Evolutionary conservation across 2,113 vertebrate genomes (phyloP).

Genomic region (Propithecus coquereli): DNA sequence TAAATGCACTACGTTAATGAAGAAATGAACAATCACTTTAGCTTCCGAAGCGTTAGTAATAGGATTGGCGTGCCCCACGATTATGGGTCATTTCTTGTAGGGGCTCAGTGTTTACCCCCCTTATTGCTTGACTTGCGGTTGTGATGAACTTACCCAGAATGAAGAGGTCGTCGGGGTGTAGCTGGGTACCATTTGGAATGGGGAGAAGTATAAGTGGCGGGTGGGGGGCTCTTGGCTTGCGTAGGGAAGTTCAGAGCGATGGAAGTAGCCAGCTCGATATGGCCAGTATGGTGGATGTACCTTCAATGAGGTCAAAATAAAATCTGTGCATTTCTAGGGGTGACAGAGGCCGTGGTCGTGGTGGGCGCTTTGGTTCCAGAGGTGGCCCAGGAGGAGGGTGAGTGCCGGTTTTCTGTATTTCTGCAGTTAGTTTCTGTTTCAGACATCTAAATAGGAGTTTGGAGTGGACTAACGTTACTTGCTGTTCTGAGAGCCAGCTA

Average conservation of each 20-base stretch:
- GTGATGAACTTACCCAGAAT: neutral
- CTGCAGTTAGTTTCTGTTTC: neutral
- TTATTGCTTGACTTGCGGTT: neutral
- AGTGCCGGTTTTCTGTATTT: constrained; percentile 58
- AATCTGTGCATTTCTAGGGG: constrained; percentile 81
- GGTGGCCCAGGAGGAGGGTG: constrained; percentile 92
- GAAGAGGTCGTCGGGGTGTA: neutral
- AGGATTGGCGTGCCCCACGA: neutral
- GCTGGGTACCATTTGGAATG: neutral
- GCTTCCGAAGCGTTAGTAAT: too few relatives aligned
- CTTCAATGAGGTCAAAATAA: neutral
- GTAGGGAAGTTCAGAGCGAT: neutral
- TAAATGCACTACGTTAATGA: neutral
- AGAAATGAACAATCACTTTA: neutral
- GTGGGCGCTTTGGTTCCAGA: constrained; percentile 92
- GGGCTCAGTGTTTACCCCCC: neutral
- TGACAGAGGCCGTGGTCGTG: constrained; percentile 92
- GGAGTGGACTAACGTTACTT: neutral
- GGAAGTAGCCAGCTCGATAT: too few relatives aligned
- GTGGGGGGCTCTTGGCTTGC: neutral
- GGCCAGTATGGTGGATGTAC: neutral
- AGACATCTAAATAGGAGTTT: neutral
- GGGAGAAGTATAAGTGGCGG: neutral
- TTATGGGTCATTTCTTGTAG: neutral
- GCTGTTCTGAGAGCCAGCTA: neutral